Evolutionary conservation across 1,140 invertebrate genomes (phyloP).

Genomic region (Lordiphosa stackelbergi): DNA sequence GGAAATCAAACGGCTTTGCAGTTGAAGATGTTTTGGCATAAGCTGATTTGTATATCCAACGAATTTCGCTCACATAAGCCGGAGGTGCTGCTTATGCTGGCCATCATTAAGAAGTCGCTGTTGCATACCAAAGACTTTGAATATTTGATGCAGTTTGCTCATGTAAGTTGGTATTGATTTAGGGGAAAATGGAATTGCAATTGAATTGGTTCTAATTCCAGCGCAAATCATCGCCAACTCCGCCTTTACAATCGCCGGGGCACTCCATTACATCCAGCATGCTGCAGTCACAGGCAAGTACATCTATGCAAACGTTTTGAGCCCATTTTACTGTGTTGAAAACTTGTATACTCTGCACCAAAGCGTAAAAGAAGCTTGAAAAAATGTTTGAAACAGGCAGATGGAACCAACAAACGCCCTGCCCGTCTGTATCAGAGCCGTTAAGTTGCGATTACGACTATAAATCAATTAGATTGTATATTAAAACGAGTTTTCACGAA

Average conservation of each 20-base stretch:
- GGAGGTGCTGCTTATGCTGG: conserved; percentile 57
- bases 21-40: conserved; percentile 65
- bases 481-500: too few relatives aligned
- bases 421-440: too few relatives aligned
- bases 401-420: too few relatives aligned
- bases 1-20: conserved; percentile 30
- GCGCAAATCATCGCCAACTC: conserved; percentile 25
- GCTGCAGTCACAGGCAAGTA: conserved; percentile 58
- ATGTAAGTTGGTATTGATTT: conserved; percentile 17
- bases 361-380: too few relatives aligned
- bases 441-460: too few relatives aligned
- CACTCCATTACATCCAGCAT: conserved; percentile 58
- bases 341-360: too few relatives aligned
- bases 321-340: too few relatives aligned
- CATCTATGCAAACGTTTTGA: too few relatives aligned
- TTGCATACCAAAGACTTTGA: conserved; percentile 56
- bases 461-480: too few relatives aligned
- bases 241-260: conserved; percentile 44
- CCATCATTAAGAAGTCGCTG: conserved; percentile 61
- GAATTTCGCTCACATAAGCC: conserved; percentile 59
- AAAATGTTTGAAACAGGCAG: too few relatives aligned
- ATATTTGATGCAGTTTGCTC: conserved; percentile 42
- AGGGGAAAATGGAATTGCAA: neutral
- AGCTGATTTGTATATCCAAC: conserved; percentile 49
- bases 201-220: conserved; percentile 5